Base-by-base conservation (phyloP, 2,797 vertebrate species). In the Rachycentron canadum region DNA sequence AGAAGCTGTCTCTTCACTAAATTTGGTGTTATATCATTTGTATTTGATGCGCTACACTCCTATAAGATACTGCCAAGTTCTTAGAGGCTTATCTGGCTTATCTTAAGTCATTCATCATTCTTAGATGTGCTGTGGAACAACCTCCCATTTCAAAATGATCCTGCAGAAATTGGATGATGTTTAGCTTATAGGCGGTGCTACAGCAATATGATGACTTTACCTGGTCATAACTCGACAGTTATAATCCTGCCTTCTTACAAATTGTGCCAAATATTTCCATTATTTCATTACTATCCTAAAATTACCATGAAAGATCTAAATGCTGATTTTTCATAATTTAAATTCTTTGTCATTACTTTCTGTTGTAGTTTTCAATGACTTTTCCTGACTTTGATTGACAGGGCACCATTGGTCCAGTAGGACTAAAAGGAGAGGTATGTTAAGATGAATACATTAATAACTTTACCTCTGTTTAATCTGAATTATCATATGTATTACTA, bases 371-470 rank as follows among this genome's bases (percentile, higher is more conserved):
- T 86, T 62, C 21, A 69, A 69, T 72, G 1, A 53, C 12, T 53
- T 60, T 19, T 81, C 14, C 17, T 89, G 66, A n/a, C 73, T 81
- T 84, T 83, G 6, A 91, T 89, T 85, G 81, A 76, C 94, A 99
- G 98, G 98, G 97, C 76, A 68, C 93, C 77, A 62, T 73, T 81
- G 98, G 98, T 76, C 80, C 86, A 66, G 66, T 34, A 17, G 98
- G 98, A 90, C 84, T 86, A 62, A 96, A 84, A 93, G 98, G 97
- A 95, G 96, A 97, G 96, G 98, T 99, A 95, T 69, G 95, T 91
- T 53, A 23, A 79, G 41, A 43, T 86, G 66, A 79, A 50, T 55
- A 57, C 41, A 70, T 83, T 59, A 63, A 59, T 63, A 52, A 38
- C 9, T 69, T 1, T n/a, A 56, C 2, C 8, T 62, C 45, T 3